These are phyloP conservation scores for Picus viridis DNA, from an alignment of 2,797 vertebrate genomes.

Conservation along the genomic window DNA sequence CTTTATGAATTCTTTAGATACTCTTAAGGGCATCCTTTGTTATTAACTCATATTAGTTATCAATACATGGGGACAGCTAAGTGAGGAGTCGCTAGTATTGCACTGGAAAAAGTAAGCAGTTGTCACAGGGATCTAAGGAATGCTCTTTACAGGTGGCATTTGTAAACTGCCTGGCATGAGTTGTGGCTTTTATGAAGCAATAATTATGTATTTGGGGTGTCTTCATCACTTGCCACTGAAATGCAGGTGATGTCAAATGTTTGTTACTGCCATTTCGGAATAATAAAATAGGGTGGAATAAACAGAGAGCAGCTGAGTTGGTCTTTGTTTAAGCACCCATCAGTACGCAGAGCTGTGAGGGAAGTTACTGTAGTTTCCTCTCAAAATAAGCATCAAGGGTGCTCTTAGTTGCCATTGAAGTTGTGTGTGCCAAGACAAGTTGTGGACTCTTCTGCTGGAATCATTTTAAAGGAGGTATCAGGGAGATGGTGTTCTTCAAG, in stretches of 20 bases:
- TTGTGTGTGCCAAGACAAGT: neutral
- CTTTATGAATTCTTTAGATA: neutral
- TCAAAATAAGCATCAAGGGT: neutral
- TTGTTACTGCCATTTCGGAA: neutral
- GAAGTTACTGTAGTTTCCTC: neutral
- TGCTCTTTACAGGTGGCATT: neutral
- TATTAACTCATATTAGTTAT: neutral
- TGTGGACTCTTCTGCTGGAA: neutral
- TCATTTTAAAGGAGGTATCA: neutral
- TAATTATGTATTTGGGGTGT: neutral
- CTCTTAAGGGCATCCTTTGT: neutral
- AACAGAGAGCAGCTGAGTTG: neutral
- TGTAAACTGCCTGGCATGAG: neutral
- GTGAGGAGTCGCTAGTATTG: neutral
- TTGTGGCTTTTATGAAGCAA: neutral
- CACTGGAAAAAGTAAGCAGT: neutral
- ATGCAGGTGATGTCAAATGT: neutral
- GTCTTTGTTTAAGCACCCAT: neutral
- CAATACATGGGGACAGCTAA: neutral
- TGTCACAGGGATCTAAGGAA: neutral
- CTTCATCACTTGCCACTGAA: neutral
- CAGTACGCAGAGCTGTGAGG: neutral
- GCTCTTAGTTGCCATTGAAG: conserved; percentile 1
- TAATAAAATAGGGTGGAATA: neutral
- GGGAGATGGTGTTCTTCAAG: neutral